Percentiles rank a stretch among this genome's conserved stretches.
These are phyloP conservation scores for Ceuthmochares aereus DNA, from an alignment of 2,113 vertebrate species.

Conservation along the genomic window DNA sequence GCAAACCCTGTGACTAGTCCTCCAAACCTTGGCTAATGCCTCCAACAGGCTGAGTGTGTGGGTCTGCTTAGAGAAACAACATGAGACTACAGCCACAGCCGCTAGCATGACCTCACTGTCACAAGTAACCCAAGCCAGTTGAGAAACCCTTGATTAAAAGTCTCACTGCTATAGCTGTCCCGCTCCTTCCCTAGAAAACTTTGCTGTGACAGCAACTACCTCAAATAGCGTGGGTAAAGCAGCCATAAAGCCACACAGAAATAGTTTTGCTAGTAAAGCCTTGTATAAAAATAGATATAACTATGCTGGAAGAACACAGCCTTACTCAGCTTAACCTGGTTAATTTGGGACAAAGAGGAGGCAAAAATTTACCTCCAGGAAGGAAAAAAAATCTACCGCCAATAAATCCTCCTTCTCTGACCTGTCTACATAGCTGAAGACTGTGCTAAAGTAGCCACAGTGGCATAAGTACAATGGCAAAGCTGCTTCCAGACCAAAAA, in stretches of 20 bases:
- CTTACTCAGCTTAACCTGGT: not conserved
- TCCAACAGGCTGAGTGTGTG: not conserved
- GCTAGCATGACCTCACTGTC: not conserved
- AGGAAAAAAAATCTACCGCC: not conserved
- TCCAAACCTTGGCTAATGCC: not conserved
- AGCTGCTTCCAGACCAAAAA: not conserved
- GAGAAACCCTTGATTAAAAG: not conserved
- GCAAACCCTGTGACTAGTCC: not conserved
- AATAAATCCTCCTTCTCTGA: not conserved
- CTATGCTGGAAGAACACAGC: not conserved
- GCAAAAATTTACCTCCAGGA: not conserved
- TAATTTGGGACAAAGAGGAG: not conserved
- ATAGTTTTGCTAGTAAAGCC: not conserved
- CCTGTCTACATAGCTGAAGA: not conserved
- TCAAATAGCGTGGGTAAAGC: not conserved
- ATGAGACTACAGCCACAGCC: not conserved
- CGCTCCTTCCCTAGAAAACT: not conserved
- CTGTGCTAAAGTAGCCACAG: not conserved
- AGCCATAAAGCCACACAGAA: slow-evolving; percentile 15
- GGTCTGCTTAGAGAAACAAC: slow-evolving; percentile 1
- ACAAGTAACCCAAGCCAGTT: not conserved
- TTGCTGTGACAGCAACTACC: not conserved
- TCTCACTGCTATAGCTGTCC: not conserved
- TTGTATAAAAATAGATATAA: slow-evolving; percentile 11
- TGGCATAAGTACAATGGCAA: not conserved